These are phyloP conservation scores for Scaptomyza graminum DNA, from an alignment of 1,140 invertebrate species.

Conservation along the genomic window DNA sequence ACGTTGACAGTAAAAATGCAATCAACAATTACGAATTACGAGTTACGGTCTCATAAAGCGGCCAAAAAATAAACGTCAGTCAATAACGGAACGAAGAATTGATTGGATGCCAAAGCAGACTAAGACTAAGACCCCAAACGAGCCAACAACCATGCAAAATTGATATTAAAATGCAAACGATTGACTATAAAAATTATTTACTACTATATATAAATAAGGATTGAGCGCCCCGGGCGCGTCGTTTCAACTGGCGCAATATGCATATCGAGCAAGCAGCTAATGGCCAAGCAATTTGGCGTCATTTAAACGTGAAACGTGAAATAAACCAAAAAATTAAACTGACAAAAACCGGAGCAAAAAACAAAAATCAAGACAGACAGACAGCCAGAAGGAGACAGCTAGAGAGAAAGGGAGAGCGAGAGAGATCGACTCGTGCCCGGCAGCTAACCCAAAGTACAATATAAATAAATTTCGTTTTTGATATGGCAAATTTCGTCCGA, in stretches of 20 bases:
- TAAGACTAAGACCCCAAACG: background rate
- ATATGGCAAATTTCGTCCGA: conserved; percentile 30
- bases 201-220: conserved; percentile 48
- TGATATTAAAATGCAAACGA: conserved; percentile 80
- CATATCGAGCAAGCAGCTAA: conserved; percentile 64
- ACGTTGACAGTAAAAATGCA: conserved; percentile 69
- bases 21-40: conserved; percentile 78
- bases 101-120: conserved; percentile 48
- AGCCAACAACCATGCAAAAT: conserved; percentile 43
- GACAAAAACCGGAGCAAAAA: conserved; percentile 49
- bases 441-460: conserved; percentile 51
- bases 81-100: conserved; percentile 55
- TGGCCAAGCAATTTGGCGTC: conserved; percentile 73
- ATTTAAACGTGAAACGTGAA: conserved; percentile 69
- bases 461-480: conserved; percentile 69
- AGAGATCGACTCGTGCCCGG: conserved; percentile 40
- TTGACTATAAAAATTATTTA: conserved; percentile 73
- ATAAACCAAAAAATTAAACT: conserved; percentile 76
- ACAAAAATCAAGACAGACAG: conserved; percentile 15
- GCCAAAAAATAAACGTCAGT: conserved; percentile 79
- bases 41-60: conserved; percentile 77
- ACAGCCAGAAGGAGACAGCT: conserved; percentile 4
- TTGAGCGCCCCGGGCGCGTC: conserved; percentile 24
- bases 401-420: conserved; percentile 1
- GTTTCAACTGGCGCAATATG: conserved; percentile 38